Evolutionary conservation across 2,113 vertebrate species (phyloP), one percentile per base, ranked within the genome.

Genomic region (Amphilophus citrinellus): DNA sequence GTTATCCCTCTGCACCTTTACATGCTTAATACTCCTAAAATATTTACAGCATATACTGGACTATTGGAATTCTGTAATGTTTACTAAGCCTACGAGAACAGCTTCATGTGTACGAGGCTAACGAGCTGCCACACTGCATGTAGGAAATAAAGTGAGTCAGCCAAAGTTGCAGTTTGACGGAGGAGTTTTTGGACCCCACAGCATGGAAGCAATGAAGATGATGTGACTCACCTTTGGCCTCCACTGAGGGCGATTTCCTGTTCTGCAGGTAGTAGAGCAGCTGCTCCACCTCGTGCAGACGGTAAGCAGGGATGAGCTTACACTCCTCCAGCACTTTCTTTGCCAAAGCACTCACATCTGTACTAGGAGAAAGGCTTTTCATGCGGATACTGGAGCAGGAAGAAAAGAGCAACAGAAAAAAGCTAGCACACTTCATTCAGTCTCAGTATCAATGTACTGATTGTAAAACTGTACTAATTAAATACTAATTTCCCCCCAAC

Each of bases 321-420:
- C 98, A 99, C 88, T 99, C 98, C 78, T 99, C 98, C 84, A 99
- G 97, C 80, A 99, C 98, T 83, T 99, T 99, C 57, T 96, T 96
- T 61, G 98, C 97, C 95, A 99, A 92, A 35, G 98, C 97, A 57
- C 95, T 95, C 84, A 98, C 95, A 78, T 99, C 98, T 71, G 98
- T 99, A 76, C 96, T 98, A 11, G 97, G 95, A 88, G 97, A 98
- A 47, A 99, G 97, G 91, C 97, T 99, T 93, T 99, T 99, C 79
- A 99, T 96, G n/a, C 98, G 98, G 86, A 99, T 98, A 71, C 98
- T 99, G 82, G 15, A 76, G 27, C 20, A 42, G 79, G 57, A 24
- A 39, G 32, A 59, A 37, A 66, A 77, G 18, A 68, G 10, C 30
- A 20, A n/a, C 11, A 77, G 22, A 65, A n/a, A 18, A 63, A 77